Percentiles rank a stretch among this genome's conserved stretches.
Conservation (phyloP, 1,140 invertebrate species). For the Laupala kohalensis region DNA sequence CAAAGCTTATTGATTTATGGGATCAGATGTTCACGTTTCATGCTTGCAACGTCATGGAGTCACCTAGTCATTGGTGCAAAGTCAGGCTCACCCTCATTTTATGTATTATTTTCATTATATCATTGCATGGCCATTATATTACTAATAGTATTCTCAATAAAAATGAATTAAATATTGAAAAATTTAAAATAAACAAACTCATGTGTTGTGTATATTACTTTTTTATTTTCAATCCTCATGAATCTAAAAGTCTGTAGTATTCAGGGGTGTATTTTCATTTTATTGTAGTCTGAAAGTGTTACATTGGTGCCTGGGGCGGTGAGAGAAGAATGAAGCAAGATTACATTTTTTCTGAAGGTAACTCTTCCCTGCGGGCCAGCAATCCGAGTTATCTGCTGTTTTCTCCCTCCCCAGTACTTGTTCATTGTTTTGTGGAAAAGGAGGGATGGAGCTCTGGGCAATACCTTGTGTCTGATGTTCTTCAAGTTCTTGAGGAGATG, state of each 20-base stretch:
- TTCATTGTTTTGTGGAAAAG: neutral
- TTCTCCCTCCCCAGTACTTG: neutral
- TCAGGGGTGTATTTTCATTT: constrained; percentile 9
- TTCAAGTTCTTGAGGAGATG: neutral
- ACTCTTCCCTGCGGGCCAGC: neutral
- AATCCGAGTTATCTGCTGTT: neutral
- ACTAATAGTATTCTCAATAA: neutral
- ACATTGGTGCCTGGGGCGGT: constrained; percentile 13
- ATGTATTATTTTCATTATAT: constrained; percentile 1
- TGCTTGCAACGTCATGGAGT: neutral
- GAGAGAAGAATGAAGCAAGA: constrained; percentile 13
- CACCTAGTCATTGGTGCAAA: neutral
- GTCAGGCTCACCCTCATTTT: neutral
- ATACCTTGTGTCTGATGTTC: neutral
- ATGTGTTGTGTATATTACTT: neutral
- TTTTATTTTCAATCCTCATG: neutral
- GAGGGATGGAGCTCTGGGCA: neutral
- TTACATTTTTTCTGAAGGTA: neutral
- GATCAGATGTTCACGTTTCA: neutral
- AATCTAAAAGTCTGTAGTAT: constrained; percentile 1
- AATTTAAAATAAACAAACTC: neutral
- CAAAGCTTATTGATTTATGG: neutral
- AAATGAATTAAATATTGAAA: neutral
- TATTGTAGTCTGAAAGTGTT: constrained; percentile 13
- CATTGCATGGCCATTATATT: neutral